Conservation (phyloP, 2,888 invertebrate species). For the Oscheius sp. region DNA sequence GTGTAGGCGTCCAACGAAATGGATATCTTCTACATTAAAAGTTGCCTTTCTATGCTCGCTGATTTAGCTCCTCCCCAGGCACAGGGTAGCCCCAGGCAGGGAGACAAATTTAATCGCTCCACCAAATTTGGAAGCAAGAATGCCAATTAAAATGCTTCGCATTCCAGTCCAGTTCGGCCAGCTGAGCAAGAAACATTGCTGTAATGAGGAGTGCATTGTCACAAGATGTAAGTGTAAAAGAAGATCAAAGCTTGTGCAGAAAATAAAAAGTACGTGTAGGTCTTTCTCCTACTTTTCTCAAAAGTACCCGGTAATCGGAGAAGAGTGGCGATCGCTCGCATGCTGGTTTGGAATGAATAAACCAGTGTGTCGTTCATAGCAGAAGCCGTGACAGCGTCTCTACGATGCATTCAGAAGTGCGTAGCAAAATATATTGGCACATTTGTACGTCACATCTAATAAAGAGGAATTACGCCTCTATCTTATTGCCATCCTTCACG, state of each 20-base stretch:
- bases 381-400: background rate
- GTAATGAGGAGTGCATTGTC: constrained; percentile 7
- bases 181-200: constrained; percentile 17
- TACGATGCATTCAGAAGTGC: constrained; percentile 5
- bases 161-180: background rate
- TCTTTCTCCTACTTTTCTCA: background rate
- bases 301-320: constrained; percentile 1
- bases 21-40: too few species aligned
- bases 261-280: background rate
- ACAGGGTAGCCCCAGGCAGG: background rate
- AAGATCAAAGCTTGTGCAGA: constrained; percentile 12
- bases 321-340: constrained; percentile 13
- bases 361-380: constrained; percentile 25
- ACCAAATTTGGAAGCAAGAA: background rate
- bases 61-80: background rate
- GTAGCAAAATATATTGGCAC: constrained; percentile 14
- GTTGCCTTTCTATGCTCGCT: too few species aligned
- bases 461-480: too few species aligned
- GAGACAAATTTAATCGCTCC: constrained; percentile 1
- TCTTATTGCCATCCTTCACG: too few species aligned
- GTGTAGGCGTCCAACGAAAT: constrained; percentile 13
- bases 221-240: constrained; percentile 12
- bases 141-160: background rate
- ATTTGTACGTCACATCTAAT: background rate
- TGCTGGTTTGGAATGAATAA: constrained; percentile 28